Base-by-base conservation (phyloP, 2,797 vertebrate species). In the Pangasius larnaudii region DNA sequence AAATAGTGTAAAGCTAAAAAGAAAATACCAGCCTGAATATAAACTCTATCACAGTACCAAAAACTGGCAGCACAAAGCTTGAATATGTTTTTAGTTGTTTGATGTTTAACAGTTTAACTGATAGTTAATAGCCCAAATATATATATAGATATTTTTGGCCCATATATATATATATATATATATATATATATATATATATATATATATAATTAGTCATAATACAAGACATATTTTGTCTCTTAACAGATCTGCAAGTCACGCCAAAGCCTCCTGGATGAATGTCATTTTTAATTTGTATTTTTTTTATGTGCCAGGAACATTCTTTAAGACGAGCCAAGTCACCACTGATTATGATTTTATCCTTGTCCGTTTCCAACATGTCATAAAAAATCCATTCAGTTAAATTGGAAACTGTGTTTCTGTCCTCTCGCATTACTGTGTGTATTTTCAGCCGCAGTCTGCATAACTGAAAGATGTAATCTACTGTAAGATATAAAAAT, bases 371-470 rank as follows among this genome's bases (percentile, higher is more conserved):
- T 8, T 46, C 74, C 77, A 90, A 88, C 58, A 42, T 85, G 51
- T 91, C 86, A 80, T 94, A 90, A 94, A 94, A 94, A 90, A 94
- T 92, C 85, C 75, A 93, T 91, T 61, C 13, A 53, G 59, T 86
- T 86, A 74, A 90, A 91, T 84, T 90, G 7, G 89, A 92, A 87
- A 80, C 78, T 78, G 86, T 89, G 86, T 90, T 78, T 89, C 39
- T 58, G 84, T 88, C 79, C 30, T 90, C 83, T 71, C 85, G 77
- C 80, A 87, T 90, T 49, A 39, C 42, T 19, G 24, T n/a, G 90
- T 88, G 89, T 51, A 72, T 51, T 63, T 88, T 85, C 79, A 89
- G 79, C 19, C 79, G 2, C 74, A 36, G 78, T 33, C 86, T 78
- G 36, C 42, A 63, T 63, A 27, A 39, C 10, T 59, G 22, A 81